Evolutionary conservation across 2,888 invertebrate species (phyloP).

Genomic region (Deilephila porcellus): DNA sequence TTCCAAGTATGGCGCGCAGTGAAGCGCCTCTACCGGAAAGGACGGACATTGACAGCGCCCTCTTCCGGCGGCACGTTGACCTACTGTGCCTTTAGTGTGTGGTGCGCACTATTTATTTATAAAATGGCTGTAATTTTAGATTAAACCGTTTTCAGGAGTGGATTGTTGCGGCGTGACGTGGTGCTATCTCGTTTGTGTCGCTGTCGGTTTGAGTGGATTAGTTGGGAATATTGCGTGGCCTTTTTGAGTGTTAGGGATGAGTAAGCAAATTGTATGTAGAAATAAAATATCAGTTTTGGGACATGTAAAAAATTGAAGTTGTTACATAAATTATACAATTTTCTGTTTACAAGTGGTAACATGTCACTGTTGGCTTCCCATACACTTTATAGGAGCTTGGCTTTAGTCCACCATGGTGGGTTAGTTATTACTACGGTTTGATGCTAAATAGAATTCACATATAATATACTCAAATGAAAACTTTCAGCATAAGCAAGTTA

Average conservation of each 20-base stretch:
- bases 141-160: conserved; percentile 27
- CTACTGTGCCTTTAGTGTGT: conserved; percentile 7
- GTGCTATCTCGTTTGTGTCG: neutral
- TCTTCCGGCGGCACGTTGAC: conserved; percentile 29
- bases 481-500: too few species aligned
- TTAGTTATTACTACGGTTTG: too few species aligned
- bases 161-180: conserved; percentile 9
- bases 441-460: too few species aligned
- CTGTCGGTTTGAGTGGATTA: neutral
- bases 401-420: too few species aligned
- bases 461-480: too few species aligned
- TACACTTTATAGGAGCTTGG: too few species aligned
- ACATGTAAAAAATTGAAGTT: too few species aligned
- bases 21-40: conserved; percentile 33
- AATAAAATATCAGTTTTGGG: too few species aligned
- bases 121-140: conserved; percentile 27
- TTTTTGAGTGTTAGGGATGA: neutral
- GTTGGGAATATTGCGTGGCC: neutral
- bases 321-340: too few species aligned
- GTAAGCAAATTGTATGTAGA: too few species aligned
- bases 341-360: too few species aligned
- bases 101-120: conserved; percentile 20
- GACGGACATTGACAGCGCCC: conserved; percentile 35
- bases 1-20: conserved; percentile 31
- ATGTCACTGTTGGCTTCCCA: too few species aligned